Evolutionary conservation across 2,888 invertebrate species (phyloP).

Genomic region (Andrena marginata): DNA sequence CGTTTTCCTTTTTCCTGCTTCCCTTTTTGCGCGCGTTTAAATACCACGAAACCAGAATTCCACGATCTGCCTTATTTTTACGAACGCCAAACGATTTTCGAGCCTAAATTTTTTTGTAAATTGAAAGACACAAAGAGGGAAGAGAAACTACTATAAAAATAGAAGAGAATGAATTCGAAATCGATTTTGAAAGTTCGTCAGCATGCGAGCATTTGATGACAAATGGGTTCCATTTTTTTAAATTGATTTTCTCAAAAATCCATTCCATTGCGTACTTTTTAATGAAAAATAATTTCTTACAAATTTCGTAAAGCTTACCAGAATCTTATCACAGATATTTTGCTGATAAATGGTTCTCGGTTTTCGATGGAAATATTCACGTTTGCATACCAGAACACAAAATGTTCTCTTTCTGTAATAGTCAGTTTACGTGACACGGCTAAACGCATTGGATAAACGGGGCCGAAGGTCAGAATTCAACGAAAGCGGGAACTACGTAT

Average conservation of each 20-base stretch:
- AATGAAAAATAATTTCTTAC: no score
- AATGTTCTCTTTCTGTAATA: not conserved
- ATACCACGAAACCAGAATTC: not conserved
- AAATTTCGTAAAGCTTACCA: no score
- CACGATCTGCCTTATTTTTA: not conserved
- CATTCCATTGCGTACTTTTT: no score
- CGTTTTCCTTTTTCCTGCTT: not conserved
- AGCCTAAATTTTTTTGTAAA: not conserved
- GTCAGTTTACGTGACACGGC: constrained; percentile 23
- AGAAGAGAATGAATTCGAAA: not conserved
- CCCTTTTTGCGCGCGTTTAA: constrained; percentile 1
- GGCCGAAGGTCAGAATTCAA: constrained; percentile 54
- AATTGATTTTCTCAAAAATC: no score
- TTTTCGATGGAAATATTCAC: not conserved
- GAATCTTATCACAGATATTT: not conserved
- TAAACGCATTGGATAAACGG: constrained; percentile 19
- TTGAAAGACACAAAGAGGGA: no score
- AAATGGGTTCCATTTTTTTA: no score
- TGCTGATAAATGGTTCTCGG: not conserved
- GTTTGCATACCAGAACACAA: not conserved
- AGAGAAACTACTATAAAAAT: not conserved
- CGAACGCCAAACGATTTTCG: constrained; percentile 7
- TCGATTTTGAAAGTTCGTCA: not conserved
- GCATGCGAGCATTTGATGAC: no score
- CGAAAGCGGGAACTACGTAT: constrained; percentile 49